Conservation (phyloP, 2,888 invertebrate genomes). For the Apocheima hispidaria region DNA sequence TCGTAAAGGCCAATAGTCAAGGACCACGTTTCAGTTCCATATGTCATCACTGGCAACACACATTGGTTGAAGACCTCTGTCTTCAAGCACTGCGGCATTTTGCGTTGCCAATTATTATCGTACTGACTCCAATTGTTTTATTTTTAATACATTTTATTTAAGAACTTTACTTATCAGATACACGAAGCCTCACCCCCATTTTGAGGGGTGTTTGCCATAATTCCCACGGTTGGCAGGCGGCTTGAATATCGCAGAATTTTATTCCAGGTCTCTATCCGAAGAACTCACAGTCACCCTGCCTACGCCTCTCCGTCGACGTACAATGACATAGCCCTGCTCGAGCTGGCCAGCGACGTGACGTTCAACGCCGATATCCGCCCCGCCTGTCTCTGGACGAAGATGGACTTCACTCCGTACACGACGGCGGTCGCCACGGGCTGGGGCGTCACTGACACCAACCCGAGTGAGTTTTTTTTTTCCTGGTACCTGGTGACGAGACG, state of each 20-base stretch:
- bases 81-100: too few species aligned
- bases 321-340: constrained; percentile 89
- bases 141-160: too few species aligned
- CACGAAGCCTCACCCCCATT: too few species aligned
- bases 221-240: background rate
- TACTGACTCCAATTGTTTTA: too few species aligned
- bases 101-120: too few species aligned
- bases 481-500: too few species aligned
- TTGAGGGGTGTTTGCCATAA: too few species aligned
- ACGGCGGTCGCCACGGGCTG: constrained; percentile 88
- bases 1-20: too few species aligned
- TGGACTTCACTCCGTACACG: constrained; percentile 56
- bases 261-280: constrained; percentile 69
- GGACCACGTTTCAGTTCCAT: too few species aligned
- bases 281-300: constrained; percentile 81
- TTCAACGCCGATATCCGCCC: constrained; percentile 86
- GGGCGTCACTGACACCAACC: constrained; percentile 79
- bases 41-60: too few species aligned
- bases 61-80: too few species aligned
- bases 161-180: too few species aligned
- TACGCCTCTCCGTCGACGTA: constrained; percentile 85
- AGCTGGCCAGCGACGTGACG: constrained; percentile 74
- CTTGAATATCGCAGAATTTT: background rate
- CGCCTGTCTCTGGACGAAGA: constrained; percentile 86
- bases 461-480: constrained; percentile 17